Percentiles rank a stretch among this genome's conserved stretches.
Evolutionary conservation across 2,888 invertebrate genomes (phyloP).

Genomic region (Tipula lateralis): DNA sequence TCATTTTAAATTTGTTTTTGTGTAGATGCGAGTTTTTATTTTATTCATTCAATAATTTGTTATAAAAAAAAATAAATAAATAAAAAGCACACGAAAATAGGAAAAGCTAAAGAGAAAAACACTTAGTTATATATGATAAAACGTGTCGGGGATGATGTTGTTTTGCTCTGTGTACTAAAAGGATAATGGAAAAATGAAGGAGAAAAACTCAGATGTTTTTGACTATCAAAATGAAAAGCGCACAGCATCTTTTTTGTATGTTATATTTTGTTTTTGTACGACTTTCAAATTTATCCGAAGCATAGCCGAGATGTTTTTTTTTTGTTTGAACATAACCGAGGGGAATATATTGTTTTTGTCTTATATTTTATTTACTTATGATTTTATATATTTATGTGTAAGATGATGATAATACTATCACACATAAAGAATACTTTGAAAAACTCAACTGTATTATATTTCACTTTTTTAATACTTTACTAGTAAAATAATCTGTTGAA

Average conservation of each 20-base stretch:
- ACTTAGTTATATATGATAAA: neutral
- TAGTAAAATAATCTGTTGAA: neutral
- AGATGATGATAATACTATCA: neutral
- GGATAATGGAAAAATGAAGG: neutral
- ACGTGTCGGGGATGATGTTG: constrained; percentile 12
- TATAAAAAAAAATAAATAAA: neutral
- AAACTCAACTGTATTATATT: neutral
- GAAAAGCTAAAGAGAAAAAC: neutral
- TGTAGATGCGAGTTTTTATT: neutral
- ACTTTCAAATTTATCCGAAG: neutral
- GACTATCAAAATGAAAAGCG: neutral
- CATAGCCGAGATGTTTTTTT: neutral
- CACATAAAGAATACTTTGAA: neutral
- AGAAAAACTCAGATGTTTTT: constrained; percentile 19
- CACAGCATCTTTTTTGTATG: neutral
- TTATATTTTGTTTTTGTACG: neutral
- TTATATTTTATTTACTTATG: neutral
- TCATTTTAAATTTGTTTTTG: neutral
- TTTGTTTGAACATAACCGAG: neutral
- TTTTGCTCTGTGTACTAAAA: neutral
- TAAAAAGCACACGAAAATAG: neutral
- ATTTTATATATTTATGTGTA: neutral
- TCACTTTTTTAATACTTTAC: neutral
- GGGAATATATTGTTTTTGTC: neutral
- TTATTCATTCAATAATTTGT: constrained; percentile 7